A percentile compares a stretch with the other conserved stretches of the same genome.
Evolutionary conservation across 2,888 invertebrate species (phyloP).

Genomic region (Anaspis maculata): DNA sequence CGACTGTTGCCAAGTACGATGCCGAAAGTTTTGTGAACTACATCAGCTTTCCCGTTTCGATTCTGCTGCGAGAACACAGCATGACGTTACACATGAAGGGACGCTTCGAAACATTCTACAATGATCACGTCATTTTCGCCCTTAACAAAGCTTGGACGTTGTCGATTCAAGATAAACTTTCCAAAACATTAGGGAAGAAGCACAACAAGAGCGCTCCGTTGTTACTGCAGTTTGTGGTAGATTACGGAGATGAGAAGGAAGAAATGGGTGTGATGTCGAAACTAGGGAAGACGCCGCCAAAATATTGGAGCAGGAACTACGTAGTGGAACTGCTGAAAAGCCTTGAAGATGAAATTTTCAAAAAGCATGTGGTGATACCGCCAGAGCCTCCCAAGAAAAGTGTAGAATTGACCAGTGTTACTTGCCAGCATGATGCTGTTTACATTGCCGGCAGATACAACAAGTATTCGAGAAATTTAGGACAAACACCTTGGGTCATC

Average conservation of each 20-base stretch:
- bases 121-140: slow-evolving; percentile 35
- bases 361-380: slow-evolving; percentile 46
- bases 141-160: slow-evolving; percentile 16
- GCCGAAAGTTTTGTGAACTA: slow-evolving; percentile 58
- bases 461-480: slow-evolving; percentile 73
- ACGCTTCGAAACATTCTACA: slow-evolving; percentile 8
- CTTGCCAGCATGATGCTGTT: slow-evolving; percentile 51
- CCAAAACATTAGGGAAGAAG: slow-evolving; percentile 15
- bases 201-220: slow-evolving; percentile 48
- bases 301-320: slow-evolving; percentile 49
- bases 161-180: slow-evolving; percentile 12
- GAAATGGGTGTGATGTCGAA: slow-evolving; percentile 43
- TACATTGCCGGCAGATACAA: slow-evolving; percentile 71
- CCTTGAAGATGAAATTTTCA: slow-evolving; percentile 45
- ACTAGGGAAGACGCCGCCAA: slow-evolving; percentile 31
- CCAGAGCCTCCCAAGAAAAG: slow-evolving; percentile 42
- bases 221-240: slow-evolving; percentile 51
- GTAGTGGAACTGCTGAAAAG: slow-evolving; percentile 50
- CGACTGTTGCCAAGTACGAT: slow-evolving; percentile 54
- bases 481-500: slow-evolving; percentile 92
- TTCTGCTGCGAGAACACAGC: slow-evolving; percentile 58
- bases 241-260: slow-evolving; percentile 48
- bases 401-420: slow-evolving; percentile 45
- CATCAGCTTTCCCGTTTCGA: slow-evolving; percentile 61
- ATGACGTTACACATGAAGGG: slow-evolving; percentile 50